phyloP scores from a whole-genome alignment of 23 tunicate genomes.

The Styela clava region DNA sequence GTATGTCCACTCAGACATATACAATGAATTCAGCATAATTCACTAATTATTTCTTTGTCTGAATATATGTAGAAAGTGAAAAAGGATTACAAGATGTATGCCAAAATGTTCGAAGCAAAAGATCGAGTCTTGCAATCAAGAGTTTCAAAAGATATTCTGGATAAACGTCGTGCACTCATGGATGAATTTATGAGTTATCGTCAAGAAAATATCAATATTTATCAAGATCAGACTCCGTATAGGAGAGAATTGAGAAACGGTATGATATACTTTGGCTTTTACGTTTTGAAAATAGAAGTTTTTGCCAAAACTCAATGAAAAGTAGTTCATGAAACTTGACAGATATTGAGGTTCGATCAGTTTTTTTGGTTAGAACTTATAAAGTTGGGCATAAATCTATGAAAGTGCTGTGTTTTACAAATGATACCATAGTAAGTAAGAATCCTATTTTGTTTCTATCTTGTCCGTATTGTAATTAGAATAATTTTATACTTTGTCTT shows the following conservation, averaged over 20 bases:
- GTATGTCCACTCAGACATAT: too few relatives aligned
- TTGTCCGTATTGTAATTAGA: too few relatives aligned
- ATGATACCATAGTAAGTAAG: too few relatives aligned
- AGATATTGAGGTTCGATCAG: too few relatives aligned
- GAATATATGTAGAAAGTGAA: slow-evolving; percentile 57
- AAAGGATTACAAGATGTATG: slow-evolving; percentile 61
- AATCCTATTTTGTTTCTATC: too few relatives aligned
- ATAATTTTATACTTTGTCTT: too few relatives aligned
- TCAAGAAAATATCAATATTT: slow-evolving; percentile 32
- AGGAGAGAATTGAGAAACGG: slow-evolving; percentile 86
- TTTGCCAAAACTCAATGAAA: neutral
- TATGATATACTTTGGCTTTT: slow-evolving; percentile 10
- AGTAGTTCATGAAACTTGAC: too few relatives aligned
- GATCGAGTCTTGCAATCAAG: slow-evolving; percentile 81
- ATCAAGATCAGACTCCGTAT: slow-evolving; percentile 69
- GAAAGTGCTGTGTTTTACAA: too few relatives aligned
- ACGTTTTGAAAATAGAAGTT: neutral
- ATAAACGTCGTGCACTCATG: slow-evolving; percentile 70
- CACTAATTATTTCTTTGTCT: too few relatives aligned
- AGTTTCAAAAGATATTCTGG: slow-evolving; percentile 88
- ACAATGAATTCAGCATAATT: too few relatives aligned
- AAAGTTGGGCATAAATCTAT: too few relatives aligned
- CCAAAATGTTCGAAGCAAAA: slow-evolving; percentile 85
- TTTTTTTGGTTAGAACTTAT: too few relatives aligned
- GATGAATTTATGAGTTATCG: slow-evolving; percentile 43